Evolutionary conservation across 2,888 invertebrate genomes (phyloP), one percentile per base, ranked within the genome.

Genomic region (Ctenicera cuprea): DNA sequence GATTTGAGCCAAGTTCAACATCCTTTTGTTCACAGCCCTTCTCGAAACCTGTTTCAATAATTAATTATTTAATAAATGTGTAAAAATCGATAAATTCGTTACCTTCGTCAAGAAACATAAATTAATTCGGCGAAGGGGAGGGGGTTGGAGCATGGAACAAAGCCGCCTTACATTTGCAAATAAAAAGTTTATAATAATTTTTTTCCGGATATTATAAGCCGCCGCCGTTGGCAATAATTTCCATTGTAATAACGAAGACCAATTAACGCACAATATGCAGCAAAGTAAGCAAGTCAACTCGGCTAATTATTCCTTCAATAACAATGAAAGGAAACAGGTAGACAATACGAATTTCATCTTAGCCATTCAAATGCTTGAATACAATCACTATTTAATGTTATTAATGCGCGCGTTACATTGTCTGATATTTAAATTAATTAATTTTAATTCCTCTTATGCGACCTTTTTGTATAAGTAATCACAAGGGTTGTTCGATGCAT

Each of bases 281-380:
- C 54, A 22, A 30, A 26, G 54, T 54, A 30, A 54, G 54, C 54
- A 30, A 54, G 54, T 54, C 30, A 30, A 22, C 50, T 48, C 54
- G 14, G 33, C 30, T 26, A 33, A 30, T 54, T 30, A 54, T 54
- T 33, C 30, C 54, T 14, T n/a, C 18, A 30, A 16, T 30, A 54
- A 54, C 26, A 54, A 54, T 54, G 54, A 54, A 54, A 54, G 54
- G 54, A 54, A 54, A 14, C 54, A 30, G 30, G 30, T 52, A 54
- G 2, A 30, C 30, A 54, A 54, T 30, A 30, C 33, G 30, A 54
- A 54, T 30, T 54, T 54, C 54, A 8, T 30, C 54, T 45, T 54
- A 54, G 30, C 54, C 26, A 54, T 54, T 54, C 26, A 33, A n/a
- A 54, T 22, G 8, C 22, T 14, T 54, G 54, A 54, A 54, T 54